phyloP scores from a whole-genome alignment of 64 coral and sea anemone species.

The Montipora cactus region DNA sequence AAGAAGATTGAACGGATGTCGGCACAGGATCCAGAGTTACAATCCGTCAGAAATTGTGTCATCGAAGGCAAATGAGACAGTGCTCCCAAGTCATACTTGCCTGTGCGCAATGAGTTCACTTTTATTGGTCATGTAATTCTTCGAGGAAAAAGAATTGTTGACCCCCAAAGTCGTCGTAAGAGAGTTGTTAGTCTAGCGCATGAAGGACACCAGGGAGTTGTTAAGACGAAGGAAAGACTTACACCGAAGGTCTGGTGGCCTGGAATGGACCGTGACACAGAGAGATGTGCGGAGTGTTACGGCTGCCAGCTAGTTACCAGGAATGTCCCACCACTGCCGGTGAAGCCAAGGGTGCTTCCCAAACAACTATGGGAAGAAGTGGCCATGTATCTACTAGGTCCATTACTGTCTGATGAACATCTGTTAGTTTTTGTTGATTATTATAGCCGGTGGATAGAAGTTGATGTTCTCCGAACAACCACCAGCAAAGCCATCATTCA shows the following conservation, averaged over 20 bases:
- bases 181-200: conserved; percentile 21
- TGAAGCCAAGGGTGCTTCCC: neutral
- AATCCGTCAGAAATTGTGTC: conserved; percentile 46
- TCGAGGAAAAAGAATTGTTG: conserved; percentile 18
- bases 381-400: neutral
- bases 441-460: neutral
- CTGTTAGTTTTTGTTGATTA: neutral
- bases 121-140: conserved; percentile 32
- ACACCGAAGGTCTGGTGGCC: conserved; percentile 46
- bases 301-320: conserved; percentile 36
- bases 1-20: conserved; percentile 26
- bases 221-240: conserved; percentile 46
- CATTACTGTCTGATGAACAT: neutral
- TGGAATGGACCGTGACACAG: conserved; percentile 16
- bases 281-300: conserved; percentile 17
- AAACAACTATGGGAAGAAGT: neutral
- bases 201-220: neutral
- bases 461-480: conserved; percentile 9
- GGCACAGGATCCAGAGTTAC: conserved; percentile 29
- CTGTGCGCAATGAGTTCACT: conserved; percentile 15
- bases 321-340: neutral
- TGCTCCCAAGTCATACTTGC: conserved; percentile 29
- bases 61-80: conserved; percentile 20
- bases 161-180: neutral
- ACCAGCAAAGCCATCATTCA: conserved; percentile 9